These are phyloP conservation scores for Lasioglossum baleicum DNA, from an alignment of 1,140 invertebrate genomes.

Conservation along the genomic window DNA sequence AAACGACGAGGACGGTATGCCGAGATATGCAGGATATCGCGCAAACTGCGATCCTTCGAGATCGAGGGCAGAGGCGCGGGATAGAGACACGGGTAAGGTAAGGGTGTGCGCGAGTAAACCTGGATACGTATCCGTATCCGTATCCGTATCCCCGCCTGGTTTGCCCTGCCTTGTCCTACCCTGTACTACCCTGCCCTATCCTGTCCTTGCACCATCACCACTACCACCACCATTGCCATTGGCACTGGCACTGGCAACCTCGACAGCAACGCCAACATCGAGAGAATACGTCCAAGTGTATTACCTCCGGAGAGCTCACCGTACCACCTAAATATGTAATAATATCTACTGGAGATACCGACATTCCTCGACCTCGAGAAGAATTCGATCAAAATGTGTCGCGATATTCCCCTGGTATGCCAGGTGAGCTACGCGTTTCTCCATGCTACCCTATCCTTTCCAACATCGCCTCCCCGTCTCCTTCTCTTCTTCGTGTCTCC, in stretches of 20 bases:
- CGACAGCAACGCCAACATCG: background rate
- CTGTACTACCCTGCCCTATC: too few relatives aligned
- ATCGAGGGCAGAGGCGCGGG: conserved; percentile 39
- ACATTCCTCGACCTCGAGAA: conserved; percentile 60
- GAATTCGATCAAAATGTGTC: conserved; percentile 61
- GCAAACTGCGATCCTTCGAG: conserved; percentile 70
- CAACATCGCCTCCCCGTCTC: background rate
- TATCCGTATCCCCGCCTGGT: background rate
- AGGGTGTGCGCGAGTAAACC: conserved; percentile 49
- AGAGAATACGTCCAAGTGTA: conserved; percentile 66
- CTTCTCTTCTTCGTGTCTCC: conserved; percentile 28
- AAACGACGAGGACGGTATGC: conserved; percentile 69
- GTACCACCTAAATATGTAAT: conserved; percentile 76
- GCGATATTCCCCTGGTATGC: conserved; percentile 71
- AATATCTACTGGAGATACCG: conserved; percentile 72
- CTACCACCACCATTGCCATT: too few relatives aligned
- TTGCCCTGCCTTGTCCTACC: too few relatives aligned
- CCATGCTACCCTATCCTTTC: background rate
- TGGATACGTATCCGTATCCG: conserved; percentile 36
- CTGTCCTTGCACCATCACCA: background rate
- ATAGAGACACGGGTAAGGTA: conserved; percentile 7
- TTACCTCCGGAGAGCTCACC: conserved; percentile 66
- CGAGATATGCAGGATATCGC: conserved; percentile 74
- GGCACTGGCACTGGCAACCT: background rate
- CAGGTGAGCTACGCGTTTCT: conserved; percentile 60